Base-by-base conservation (phyloP, 2,797 vertebrate genomes). In the Sarcoramphus papa region DNA sequence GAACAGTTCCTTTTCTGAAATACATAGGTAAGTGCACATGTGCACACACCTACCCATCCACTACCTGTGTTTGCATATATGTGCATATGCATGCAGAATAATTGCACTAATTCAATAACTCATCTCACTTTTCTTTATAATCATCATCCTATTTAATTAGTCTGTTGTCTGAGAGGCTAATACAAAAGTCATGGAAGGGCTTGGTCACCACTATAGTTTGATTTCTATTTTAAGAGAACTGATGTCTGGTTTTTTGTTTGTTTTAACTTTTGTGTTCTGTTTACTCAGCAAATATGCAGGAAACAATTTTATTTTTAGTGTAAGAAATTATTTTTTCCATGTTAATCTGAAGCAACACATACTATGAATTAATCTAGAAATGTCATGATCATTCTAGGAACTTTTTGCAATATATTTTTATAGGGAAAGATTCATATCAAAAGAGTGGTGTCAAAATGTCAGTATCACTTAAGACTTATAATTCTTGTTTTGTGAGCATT, bases 1-100 rank as follows among this genome's bases (percentile, higher is more conserved):
- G 84, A 94, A 24, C 92, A 94, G 86, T 96, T 91, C 91, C 91
- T 95, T 89, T 95, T 95, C 95, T 93, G 95, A 96, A 94, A 95
- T 94, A n/a, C 73, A 87, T 96, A 92, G 95, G 89, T 95, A 96
- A 96, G 96, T 93, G 93, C 91, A 82, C 62, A 37, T 57, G 63
- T 93, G 93, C 96, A 96, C 93, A 95, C 93, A 69, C 84, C 86
- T 94, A 50, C 84, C 63, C 80, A 67, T 78, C 40, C 69, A 45
- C 90, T 90, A 73, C 59, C 63, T 76, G 83, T 96, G 80, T 95
- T 93, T 93, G 86, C 92, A 82, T 92, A 89, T 63, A 76, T 72
- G 64, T 93, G 77, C 77, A 79, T 91, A 95, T 94, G 95, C 96
- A 95, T 96, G 95, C 91, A 56, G 84, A 95, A 47, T 50, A 92